Evolutionary conservation across 2,888 invertebrate genomes (phyloP).

Genomic region (Epiblema foenella): DNA sequence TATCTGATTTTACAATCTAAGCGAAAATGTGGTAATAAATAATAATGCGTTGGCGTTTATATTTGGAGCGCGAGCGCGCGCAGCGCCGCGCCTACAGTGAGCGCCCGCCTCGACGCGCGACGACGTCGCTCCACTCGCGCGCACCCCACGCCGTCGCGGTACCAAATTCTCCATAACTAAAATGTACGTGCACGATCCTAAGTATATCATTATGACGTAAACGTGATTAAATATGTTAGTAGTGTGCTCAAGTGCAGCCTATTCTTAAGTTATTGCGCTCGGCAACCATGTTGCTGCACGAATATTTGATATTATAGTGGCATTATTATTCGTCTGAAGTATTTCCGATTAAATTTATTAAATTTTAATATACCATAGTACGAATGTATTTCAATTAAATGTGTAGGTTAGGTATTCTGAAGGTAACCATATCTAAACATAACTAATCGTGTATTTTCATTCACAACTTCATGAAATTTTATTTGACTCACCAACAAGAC

Average conservation of each 20-base stretch:
- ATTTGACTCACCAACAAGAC: slow-evolving; percentile 23
- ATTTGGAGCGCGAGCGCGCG: slow-evolving; percentile 54
- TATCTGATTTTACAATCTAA: slow-evolving; percentile 68
- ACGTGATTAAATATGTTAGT: slow-evolving; percentile 4
- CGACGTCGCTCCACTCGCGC: slow-evolving; percentile 33
- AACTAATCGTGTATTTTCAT: neutral
- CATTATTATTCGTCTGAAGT: neutral
- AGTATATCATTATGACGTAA: neutral
- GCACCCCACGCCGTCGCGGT: slow-evolving; percentile 42
- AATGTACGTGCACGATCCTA: slow-evolving; percentile 44
- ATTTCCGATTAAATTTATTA: neutral
- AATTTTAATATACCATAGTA: neutral
- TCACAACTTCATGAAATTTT: slow-evolving; percentile 8
- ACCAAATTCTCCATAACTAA: slow-evolving; percentile 33
- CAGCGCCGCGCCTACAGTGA: slow-evolving; percentile 32
- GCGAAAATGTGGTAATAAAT: slow-evolving; percentile 75
- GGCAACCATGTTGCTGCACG: neutral
- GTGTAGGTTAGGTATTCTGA: too few relatives aligned
- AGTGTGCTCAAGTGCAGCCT: slow-evolving; percentile 8
- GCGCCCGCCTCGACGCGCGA: slow-evolving; percentile 38
- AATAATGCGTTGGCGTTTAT: slow-evolving; percentile 68
- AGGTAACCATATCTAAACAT: too few relatives aligned
- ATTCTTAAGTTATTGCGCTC: slow-evolving; percentile 5
- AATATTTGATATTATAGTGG: neutral
- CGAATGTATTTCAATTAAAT: too few relatives aligned